Evolutionary conservation across 2,113 vertebrate species (phyloP), one percentile per base, ranked within the genome.

Genomic region (Arothron firmamentum): DNA sequence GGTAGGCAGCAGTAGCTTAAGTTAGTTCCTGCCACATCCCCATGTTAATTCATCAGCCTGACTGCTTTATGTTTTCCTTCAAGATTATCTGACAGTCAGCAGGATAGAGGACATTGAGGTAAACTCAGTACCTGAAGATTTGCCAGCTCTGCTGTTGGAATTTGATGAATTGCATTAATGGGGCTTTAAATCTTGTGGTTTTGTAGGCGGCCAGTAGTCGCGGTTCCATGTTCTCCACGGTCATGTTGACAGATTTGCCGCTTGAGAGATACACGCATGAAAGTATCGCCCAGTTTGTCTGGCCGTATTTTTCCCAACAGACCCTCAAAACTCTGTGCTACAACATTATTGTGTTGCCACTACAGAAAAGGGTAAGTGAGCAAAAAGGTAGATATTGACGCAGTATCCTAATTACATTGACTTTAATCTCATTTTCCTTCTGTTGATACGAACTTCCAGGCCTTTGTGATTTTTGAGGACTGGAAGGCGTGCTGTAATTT

Each of bases 221-320:
- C 0, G 38, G 19, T 10, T n/a, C 43, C 13, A 16, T 1, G 38
- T 23, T 18, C 1, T 17, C 56, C 5, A 76, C 65, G 0, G 7
- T 82, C 52, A 78, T 82, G 79, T 43, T 82, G 62, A 82, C 79
- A 0, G 50, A 59, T 17, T 59, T 82, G 3, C 68, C 75, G 3
- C 5, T 3, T 3, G 10, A 1, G 7, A 2, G 4, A 16, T 76
- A 70, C 66, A 23, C 1, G 1, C 75, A 82, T 0, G 21, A 56
- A 23, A 56, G 67, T 3, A 21, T 82, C 2, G 69, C 51, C 1
- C 6, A 7, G 38, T 50, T 73, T 13, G 56, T 66, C 3, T 51
- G 61, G 61, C 20, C 10, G 3, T 66, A 60, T 63, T 53, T 75
- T 2, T 13, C 45, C 5, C 8, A 47, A n/a, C 16, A 17, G 31